These are phyloP conservation scores for Leucopsar rothschildi DNA, from an alignment of 2,113 vertebrate species.

Conservation along the genomic window DNA sequence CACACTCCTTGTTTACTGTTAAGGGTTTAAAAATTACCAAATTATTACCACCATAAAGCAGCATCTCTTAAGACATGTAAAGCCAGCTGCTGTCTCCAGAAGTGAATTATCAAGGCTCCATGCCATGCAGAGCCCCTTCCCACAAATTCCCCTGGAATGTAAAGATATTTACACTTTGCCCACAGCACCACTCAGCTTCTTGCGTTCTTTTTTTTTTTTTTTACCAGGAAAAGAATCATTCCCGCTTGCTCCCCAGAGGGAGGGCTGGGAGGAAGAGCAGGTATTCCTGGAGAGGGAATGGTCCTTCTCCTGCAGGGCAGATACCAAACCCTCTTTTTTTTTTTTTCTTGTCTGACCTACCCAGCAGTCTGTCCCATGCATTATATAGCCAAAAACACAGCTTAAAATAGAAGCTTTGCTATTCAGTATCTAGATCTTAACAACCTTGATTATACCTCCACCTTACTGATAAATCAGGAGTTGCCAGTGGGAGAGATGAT, in stretches of 20 bases:
- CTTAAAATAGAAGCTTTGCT: neutral
- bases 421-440: neutral
- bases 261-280: neutral
- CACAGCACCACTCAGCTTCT: neutral
- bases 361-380: neutral
- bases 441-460: neutral
- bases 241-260: neutral
- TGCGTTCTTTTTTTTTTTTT: neutral
- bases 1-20: neutral
- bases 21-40: neutral
- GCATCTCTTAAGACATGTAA: constrained; percentile 36
- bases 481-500: neutral
- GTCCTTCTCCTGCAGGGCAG: neutral
- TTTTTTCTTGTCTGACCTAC: neutral
- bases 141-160: neutral
- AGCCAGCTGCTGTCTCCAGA: neutral
- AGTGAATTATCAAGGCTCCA: neutral
- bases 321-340: neutral
- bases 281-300: neutral
- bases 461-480: neutral
- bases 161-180: neutral
- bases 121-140: neutral
- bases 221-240: neutral
- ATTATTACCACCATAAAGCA: neutral
- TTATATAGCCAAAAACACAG: neutral